A percentile compares a stretch with the other conserved stretches of the same genome.
Conservation (phyloP, 1,140 invertebrate genomes). For the Octopus sinensis region DNA sequence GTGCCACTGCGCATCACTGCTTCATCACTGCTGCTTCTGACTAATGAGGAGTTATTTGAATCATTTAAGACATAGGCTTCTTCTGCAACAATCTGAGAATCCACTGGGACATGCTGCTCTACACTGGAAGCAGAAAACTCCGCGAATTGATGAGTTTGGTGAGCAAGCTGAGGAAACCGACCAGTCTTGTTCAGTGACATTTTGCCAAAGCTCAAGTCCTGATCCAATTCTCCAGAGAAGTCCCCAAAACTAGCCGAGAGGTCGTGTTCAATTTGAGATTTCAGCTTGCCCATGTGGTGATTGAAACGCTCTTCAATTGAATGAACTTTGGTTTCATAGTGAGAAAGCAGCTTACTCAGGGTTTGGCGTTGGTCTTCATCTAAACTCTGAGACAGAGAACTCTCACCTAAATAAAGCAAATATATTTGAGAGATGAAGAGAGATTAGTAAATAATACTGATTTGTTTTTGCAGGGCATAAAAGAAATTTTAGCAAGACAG, state of each 20-base stretch:
- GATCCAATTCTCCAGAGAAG: neutral
- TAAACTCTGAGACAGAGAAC: neutral
- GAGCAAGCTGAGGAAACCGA: neutral
- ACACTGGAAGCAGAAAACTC: too few species aligned
- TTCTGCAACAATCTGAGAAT: neutral
- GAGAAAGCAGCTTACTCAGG: neutral
- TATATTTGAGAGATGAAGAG: too few species aligned
- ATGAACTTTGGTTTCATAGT: neutral
- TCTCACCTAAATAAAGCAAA: too few species aligned
- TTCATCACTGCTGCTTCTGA: too few species aligned
- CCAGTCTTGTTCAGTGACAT: neutral
- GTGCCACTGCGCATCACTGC: neutral
- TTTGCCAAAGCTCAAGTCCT: neutral
- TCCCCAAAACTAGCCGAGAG: constrained; percentile 1
- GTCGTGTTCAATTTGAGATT: neutral
- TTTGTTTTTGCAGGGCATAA: too few species aligned
- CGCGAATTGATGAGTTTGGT: neutral
- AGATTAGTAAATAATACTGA: too few species aligned
- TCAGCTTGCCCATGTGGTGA: neutral
- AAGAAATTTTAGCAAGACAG: too few species aligned
- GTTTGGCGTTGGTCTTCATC: constrained; percentile 3
- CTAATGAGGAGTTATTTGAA: neutral
- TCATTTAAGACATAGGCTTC: neutral
- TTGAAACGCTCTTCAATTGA: neutral
- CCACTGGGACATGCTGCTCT: too few species aligned